A percentile compares a stretch with the other conserved stretches of the same genome.
Evolutionary conservation across 2,113 vertebrate species (phyloP).

Genomic region (Oenanthe melanoleuca): DNA sequence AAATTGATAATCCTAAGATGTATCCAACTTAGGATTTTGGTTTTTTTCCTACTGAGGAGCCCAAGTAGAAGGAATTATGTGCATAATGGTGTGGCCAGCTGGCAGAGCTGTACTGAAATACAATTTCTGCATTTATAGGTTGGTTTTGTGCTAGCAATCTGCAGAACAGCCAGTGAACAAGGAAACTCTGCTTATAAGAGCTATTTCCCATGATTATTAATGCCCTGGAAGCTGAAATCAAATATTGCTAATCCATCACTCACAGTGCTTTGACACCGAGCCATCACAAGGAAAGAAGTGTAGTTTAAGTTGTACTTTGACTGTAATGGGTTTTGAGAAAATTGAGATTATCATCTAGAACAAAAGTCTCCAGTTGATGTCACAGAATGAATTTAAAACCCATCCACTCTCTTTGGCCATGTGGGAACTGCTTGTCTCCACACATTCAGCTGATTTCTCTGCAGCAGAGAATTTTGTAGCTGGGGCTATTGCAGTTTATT

Average conservation of each 20-base stretch:
- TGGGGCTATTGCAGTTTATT: not conserved
- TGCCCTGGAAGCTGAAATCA: not conserved
- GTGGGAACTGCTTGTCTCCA: not conserved
- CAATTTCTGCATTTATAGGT: not conserved
- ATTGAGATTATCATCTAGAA: not conserved
- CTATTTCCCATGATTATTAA: not conserved
- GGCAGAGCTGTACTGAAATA: not conserved
- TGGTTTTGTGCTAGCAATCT: not conserved
- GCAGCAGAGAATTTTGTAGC: not conserved
- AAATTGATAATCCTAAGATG: not conserved
- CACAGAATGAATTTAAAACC: not conserved
- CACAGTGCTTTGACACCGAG: not conserved
- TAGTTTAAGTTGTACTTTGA: not conserved
- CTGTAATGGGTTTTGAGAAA: not conserved
- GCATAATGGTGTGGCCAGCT: not conserved
- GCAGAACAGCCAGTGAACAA: not conserved
- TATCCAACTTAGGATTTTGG: not conserved
- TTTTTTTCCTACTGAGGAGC: not conserved
- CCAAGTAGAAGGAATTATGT: not conserved
- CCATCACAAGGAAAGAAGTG: not conserved
- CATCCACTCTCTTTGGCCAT: accelerated
- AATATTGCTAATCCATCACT: not conserved
- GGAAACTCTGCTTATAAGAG: not conserved
- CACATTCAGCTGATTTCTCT: not conserved
- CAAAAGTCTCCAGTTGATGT: not conserved